Evolutionary conservation across 2,888 invertebrate species (phyloP).

Genomic region (Ophion ellenae): DNA sequence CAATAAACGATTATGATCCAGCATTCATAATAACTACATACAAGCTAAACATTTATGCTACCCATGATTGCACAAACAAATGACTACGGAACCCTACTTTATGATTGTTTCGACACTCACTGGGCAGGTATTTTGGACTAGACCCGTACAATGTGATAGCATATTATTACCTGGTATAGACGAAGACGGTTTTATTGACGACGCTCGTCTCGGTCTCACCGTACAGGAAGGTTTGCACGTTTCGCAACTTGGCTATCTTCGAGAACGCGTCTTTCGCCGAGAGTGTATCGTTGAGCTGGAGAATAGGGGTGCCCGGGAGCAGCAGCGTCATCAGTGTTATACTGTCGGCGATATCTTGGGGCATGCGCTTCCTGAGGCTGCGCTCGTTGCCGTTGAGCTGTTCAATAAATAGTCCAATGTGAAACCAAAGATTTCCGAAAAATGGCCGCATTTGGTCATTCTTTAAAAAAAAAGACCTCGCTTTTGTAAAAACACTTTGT

Average conservation of each 20-base stretch:
- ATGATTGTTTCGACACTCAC: too few species aligned
- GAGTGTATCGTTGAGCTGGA: slow-evolving; percentile 82
- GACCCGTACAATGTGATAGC: too few species aligned
- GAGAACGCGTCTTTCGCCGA: slow-evolving; percentile 78
- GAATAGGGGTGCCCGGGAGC: slow-evolving; percentile 91
- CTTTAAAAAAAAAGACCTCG: too few species aligned
- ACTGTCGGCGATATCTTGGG: slow-evolving; percentile 85
- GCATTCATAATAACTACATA: too few species aligned
- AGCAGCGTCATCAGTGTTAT: slow-evolving; percentile 89
- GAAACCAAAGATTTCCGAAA: too few species aligned
- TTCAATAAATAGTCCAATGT: not conserved
- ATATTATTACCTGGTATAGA: slow-evolving; percentile 87
- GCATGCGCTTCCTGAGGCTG: slow-evolving; percentile 76
- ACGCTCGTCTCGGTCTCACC: slow-evolving; percentile 83
- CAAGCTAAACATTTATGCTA: too few species aligned
- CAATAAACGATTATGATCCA: too few species aligned
- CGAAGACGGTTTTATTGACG: slow-evolving; percentile 86
- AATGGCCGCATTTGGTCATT: too few species aligned
- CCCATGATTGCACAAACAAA: too few species aligned
- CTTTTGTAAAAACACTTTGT: too few species aligned
- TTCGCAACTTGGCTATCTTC: slow-evolving; percentile 83
- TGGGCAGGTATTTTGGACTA: too few species aligned
- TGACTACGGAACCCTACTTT: too few species aligned
- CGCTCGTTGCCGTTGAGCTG: slow-evolving; percentile 76
- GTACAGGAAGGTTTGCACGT: slow-evolving; percentile 87